These are phyloP conservation scores for Junonia oenone DNA, from an alignment of 2,888 invertebrate species.

Conservation along the genomic window DNA sequence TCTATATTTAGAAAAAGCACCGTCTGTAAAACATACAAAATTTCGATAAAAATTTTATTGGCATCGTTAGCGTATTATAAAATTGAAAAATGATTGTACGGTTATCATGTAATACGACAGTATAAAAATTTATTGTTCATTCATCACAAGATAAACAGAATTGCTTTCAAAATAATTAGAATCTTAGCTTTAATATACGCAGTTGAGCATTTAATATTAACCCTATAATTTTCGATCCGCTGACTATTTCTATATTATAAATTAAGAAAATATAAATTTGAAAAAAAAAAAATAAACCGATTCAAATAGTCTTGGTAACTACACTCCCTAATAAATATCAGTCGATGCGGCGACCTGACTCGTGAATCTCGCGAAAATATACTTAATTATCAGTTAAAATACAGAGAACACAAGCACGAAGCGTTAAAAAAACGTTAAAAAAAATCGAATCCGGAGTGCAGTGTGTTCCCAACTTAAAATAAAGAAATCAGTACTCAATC, in stretches of 20 bases:
- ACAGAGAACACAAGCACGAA: slow-evolving; percentile 50
- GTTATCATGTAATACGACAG: slow-evolving; percentile 46
- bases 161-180: slow-evolving; percentile 29
- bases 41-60: slow-evolving; percentile 66
- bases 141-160: slow-evolving; percentile 31
- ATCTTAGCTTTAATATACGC: slow-evolving; percentile 38
- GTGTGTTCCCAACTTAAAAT: slow-evolving; percentile 54
- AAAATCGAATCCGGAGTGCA: slow-evolving; percentile 43
- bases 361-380: slow-evolving; percentile 40
- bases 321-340: slow-evolving; percentile 49
- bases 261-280: slow-evolving; percentile 11
- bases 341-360: slow-evolving; percentile 38
- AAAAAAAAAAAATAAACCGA: slow-evolving; percentile 22
- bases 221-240: slow-evolving; percentile 31
- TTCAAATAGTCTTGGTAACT: slow-evolving; percentile 52
- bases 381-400: slow-evolving; percentile 40
- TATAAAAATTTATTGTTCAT: slow-evolving; percentile 61
- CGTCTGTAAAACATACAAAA: slow-evolving; percentile 78
- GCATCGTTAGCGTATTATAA: slow-evolving; percentile 65
- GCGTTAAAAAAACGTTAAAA: slow-evolving; percentile 11
- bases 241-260: slow-evolving; percentile 13
- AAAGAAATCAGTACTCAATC: slow-evolving; percentile 70
- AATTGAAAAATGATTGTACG: slow-evolving; percentile 55
- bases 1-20: slow-evolving; percentile 78
- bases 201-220: slow-evolving; percentile 64